A percentile compares a stretch with the other conserved stretches of the same genome.
These are phyloP conservation scores for Monodelphis domestica DNA, from an alignment of 2,797 vertebrate species.

Conservation along the genomic window DNA sequence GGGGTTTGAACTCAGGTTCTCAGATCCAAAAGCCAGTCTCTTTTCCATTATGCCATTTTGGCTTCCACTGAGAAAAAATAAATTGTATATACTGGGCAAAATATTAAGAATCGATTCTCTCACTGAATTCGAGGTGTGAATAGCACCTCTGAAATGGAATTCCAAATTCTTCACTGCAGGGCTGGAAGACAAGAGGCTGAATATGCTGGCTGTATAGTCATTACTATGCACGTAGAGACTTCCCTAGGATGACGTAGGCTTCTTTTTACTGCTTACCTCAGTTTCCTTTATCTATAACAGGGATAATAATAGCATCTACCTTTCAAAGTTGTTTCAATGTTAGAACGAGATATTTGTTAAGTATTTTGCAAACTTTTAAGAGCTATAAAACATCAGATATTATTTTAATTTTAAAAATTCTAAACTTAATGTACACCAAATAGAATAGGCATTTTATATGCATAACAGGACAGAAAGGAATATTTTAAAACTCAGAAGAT, in stretches of 20 bases:
- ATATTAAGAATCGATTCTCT: neutral
- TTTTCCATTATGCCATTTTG: neutral
- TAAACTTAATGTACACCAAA: neutral
- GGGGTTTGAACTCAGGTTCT: neutral
- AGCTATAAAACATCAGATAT: neutral
- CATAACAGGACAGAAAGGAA: neutral
- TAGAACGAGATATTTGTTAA: neutral
- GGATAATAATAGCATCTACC: neutral
- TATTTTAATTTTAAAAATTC: neutral
- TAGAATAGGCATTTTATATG: neutral
- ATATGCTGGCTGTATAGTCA: neutral
- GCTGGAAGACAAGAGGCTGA: neutral
- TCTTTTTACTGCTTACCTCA: neutral
- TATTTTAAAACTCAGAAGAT: neutral
- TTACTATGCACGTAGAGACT: neutral
- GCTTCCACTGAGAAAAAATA: neutral
- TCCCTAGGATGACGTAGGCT: neutral
- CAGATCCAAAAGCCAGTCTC: neutral
- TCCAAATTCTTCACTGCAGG: neutral
- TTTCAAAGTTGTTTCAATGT: neutral
- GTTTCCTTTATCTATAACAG: neutral
- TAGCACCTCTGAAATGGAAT: neutral
- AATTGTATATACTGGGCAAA: neutral
- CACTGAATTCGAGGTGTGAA: neutral
- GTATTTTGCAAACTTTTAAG: neutral